Evolutionary conservation across 2,797 vertebrate genomes (phyloP).

Genomic region (Pristis pectinata): DNA sequence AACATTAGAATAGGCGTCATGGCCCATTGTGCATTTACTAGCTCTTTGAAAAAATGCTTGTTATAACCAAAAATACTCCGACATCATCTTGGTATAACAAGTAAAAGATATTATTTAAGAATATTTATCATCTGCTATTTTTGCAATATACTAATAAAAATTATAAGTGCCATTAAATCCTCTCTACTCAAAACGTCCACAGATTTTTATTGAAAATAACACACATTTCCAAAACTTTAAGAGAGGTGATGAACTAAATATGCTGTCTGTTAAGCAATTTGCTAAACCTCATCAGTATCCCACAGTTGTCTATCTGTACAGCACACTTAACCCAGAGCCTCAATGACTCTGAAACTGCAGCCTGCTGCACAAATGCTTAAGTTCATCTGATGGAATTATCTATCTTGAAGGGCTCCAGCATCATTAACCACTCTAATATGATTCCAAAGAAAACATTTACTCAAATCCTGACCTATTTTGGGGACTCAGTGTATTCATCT

Average conservation of each 20-base stretch:
- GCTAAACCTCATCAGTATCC: slow-evolving; percentile 36
- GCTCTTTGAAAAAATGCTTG: no score
- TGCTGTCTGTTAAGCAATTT: slow-evolving; percentile 27
- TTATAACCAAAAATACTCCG: neutral
- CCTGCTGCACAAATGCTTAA: slow-evolving; percentile 42
- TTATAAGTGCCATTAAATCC: slow-evolving; percentile 36
- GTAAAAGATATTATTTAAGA: slow-evolving; percentile 10
- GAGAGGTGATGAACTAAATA: neutral
- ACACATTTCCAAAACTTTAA: neutral
- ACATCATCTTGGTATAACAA: neutral
- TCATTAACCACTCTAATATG: slow-evolving; percentile 49
- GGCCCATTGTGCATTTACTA: no score
- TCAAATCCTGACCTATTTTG: slow-evolving; percentile 72
- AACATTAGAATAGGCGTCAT: no score
- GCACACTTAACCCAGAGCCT: slow-evolving; percentile 39
- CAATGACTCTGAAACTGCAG: slow-evolving; percentile 38
- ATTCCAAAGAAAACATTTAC: slow-evolving; percentile 46
- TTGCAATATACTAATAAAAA: slow-evolving; percentile 28
- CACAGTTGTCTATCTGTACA: slow-evolving; percentile 15
- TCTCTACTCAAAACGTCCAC: neutral
- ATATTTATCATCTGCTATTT: neutral
- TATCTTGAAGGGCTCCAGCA: slow-evolving; percentile 52
- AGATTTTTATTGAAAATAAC: slow-evolving; percentile 3
- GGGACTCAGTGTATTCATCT: slow-evolving; percentile 52
- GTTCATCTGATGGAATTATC: slow-evolving; percentile 62